These are phyloP conservation scores for Sarcophaga peregrina DNA, from an alignment of 1,140 invertebrate species.

Conservation along the genomic window DNA sequence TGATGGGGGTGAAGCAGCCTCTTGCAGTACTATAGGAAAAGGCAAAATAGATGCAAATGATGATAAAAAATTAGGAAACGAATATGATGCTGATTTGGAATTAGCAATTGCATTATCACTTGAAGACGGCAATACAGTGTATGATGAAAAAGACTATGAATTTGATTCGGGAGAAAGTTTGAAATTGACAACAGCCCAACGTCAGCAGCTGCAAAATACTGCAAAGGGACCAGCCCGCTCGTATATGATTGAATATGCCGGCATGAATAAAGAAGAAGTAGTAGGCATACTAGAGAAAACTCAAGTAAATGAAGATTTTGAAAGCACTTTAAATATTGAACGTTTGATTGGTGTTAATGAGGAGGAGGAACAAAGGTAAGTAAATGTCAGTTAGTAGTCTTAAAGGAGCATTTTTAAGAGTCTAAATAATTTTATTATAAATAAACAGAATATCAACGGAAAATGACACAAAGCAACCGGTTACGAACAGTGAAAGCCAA, in stretches of 20 bases:
- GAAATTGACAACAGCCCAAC: slow-evolving; percentile 60
- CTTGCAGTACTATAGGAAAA: slow-evolving; percentile 18
- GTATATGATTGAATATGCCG: slow-evolving; percentile 81
- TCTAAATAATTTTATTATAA: too few relatives aligned
- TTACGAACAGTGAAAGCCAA: slow-evolving; percentile 29
- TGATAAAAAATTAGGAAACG: slow-evolving; percentile 47
- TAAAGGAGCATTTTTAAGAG: too few relatives aligned
- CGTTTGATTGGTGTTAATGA: not conserved
- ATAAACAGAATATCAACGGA: too few relatives aligned
- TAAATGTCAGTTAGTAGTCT: not conserved
- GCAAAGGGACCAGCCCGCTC: slow-evolving; percentile 68
- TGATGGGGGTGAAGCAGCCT: not conserved
- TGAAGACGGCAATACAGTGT: slow-evolving; percentile 55
- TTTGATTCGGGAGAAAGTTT: slow-evolving; percentile 57
- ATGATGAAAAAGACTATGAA: slow-evolving; percentile 58
- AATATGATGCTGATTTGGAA: slow-evolving; percentile 70
- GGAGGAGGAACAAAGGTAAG: not conserved
- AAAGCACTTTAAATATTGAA: slow-evolving; percentile 54
- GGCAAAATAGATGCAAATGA: slow-evolving; percentile 39
- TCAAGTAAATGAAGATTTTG: slow-evolving; percentile 51
- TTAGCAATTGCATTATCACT: slow-evolving; percentile 69
- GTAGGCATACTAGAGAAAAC: slow-evolving; percentile 57
- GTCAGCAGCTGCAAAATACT: slow-evolving; percentile 56
- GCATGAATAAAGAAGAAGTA: slow-evolving; percentile 78
- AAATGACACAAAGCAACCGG: too few relatives aligned